Percentiles rank a stretch among this genome's conserved stretches.
Conservation (phyloP, 53 echinoderm and acorn worm genomes). For the Mesocentrotus franciscanus region DNA sequence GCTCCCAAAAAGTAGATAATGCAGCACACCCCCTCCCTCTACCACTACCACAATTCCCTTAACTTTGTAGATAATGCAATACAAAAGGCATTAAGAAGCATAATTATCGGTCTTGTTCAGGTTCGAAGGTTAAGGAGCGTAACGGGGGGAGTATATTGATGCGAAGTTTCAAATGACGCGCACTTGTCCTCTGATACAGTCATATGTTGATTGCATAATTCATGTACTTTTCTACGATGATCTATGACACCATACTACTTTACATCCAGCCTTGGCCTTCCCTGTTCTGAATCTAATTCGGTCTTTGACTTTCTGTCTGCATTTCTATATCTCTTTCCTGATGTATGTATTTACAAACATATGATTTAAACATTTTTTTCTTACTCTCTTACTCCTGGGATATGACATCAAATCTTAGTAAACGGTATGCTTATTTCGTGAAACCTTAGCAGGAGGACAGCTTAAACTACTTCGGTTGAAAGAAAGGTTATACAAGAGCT, state of each 20-base stretch:
- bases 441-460: too few relatives aligned
- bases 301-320: background rate
- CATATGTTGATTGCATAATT: background rate
- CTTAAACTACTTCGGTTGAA: background rate
- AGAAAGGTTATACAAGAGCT: background rate
- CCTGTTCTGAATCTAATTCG: background rate
- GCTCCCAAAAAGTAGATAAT: too few relatives aligned
- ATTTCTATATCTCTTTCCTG: background rate
- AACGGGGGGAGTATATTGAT: background rate
- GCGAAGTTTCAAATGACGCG: background rate
- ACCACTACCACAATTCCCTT: background rate
- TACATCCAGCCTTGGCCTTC: background rate
- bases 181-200: background rate
- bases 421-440: too few relatives aligned
- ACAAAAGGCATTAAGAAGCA: background rate
- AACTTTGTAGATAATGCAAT: background rate
- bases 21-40: background rate
- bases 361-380: background rate
- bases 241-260: background rate
- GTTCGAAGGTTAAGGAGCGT: background rate
- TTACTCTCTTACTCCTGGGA: background rate
- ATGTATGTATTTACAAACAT: background rate
- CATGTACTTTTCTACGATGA: background rate
- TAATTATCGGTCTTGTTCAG: background rate
- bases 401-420: too few relatives aligned